These are phyloP conservation scores for Danio aesculapii DNA, from an alignment of 2,797 vertebrate species.

Conservation along the genomic window DNA sequence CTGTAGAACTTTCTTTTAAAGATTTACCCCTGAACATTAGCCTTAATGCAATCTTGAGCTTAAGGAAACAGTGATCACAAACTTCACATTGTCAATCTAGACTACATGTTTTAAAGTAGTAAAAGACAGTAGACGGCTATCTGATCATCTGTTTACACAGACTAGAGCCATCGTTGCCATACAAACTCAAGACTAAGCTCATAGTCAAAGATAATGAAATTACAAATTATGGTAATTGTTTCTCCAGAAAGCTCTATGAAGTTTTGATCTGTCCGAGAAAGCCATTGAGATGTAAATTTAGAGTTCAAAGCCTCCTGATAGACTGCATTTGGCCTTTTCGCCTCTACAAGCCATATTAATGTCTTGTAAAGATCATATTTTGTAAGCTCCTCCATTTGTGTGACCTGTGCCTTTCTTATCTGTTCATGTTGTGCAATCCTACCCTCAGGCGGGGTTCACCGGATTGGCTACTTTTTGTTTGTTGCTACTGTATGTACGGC, in stretches of 20 bases:
- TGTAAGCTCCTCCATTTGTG: neutral
- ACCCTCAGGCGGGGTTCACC: neutral
- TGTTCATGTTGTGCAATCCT: constrained; percentile 1
- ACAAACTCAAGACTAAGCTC: neutral
- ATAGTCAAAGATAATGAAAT: constrained; percentile 1
- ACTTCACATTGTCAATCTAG: too few relatives aligned
- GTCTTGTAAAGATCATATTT: neutral
- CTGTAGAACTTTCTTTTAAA: too few relatives aligned
- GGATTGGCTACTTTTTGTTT: neutral
- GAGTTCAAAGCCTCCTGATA: neutral
- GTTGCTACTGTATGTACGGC: neutral
- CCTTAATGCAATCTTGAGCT: neutral
- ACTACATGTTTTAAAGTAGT: neutral
- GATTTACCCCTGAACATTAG: too few relatives aligned
- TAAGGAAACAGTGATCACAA: neutral
- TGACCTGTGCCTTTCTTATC: neutral
- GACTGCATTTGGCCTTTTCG: neutral
- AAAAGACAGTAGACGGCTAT: neutral
- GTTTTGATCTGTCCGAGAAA: constrained; percentile 15
- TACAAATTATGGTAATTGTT: neutral
- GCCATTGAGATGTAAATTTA: constrained; percentile 9
- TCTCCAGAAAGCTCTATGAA: neutral
- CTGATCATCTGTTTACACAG: constrained; percentile 6
- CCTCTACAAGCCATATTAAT: neutral
- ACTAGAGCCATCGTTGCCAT: neutral